Evolutionary conservation across 1,140 invertebrate genomes (phyloP).

Genomic region (Helicoverpa armigera): DNA sequence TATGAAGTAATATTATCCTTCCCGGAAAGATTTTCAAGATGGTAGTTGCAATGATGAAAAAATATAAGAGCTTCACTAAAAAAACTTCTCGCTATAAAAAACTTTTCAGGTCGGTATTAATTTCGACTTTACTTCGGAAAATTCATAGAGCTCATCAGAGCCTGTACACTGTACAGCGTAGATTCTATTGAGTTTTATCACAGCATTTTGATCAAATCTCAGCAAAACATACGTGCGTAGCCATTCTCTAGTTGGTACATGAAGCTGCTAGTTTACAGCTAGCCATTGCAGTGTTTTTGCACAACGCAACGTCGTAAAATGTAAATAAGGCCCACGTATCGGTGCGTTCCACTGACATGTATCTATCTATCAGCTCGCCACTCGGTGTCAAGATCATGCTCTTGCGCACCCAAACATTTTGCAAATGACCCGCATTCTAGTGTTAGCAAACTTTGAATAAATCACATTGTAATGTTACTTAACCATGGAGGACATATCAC

Average conservation of each 20-base stretch:
- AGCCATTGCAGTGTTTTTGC: conserved; percentile 53
- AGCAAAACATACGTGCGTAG: conserved; percentile 25
- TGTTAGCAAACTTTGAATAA: conserved; percentile 38
- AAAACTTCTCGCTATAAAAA: background rate
- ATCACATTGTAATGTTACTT: conserved; percentile 43
- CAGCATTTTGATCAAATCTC: conserved; percentile 8
- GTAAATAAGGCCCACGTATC: conserved; percentile 61
- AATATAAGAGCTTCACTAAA: background rate
- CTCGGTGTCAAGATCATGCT: conserved; percentile 61
- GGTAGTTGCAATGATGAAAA: background rate
- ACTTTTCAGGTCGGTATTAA: background rate
- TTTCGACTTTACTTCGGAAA: background rate
- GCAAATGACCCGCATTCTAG: conserved; percentile 39
- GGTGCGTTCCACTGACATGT: conserved; percentile 61
- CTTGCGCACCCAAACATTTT: conserved; percentile 51
- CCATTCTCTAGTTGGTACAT: conserved; percentile 35
- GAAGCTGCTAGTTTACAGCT: conserved; percentile 27
- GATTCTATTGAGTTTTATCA: background rate
- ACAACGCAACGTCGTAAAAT: conserved; percentile 62
- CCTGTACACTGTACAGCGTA: background rate
- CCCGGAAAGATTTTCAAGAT: background rate
- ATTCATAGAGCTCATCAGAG: background rate
- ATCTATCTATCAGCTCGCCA: conserved; percentile 30
- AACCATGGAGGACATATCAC: conserved; percentile 6
- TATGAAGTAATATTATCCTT: conserved; percentile 2